Evolutionary conservation across 2,797 vertebrate species (phyloP).

Genomic region (Miichthys miiuy): DNA sequence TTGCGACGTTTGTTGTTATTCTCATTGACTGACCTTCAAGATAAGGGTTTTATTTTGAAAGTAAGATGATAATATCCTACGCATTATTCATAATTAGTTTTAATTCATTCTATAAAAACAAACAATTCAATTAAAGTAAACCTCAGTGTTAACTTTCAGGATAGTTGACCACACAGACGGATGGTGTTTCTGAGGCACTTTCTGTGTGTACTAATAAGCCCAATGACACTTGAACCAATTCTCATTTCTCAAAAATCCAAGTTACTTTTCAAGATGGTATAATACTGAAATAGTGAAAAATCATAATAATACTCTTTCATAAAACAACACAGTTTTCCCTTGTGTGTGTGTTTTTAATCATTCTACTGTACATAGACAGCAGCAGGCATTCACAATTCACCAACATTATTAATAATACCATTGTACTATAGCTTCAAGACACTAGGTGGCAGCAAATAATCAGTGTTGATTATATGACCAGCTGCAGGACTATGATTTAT

Average conservation of each 20-base stretch:
- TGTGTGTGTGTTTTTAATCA: background rate
- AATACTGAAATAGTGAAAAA: background rate
- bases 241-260: background rate
- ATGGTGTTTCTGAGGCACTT: background rate
- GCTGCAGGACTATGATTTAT: background rate
- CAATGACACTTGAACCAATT: background rate
- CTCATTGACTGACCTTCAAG: background rate
- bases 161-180: background rate
- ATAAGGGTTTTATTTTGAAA: background rate
- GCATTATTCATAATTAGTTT: background rate
- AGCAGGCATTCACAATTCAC: background rate
- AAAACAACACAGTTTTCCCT: background rate
- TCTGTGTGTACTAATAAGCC: too few species aligned
- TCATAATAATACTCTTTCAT: background rate
- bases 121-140: background rate
- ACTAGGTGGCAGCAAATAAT: conserved; percentile 67
- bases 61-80: background rate
- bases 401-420: too few species aligned
- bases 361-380: background rate
- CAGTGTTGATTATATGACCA: background rate
- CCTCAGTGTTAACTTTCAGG: background rate
- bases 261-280: background rate
- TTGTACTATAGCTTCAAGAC: conserved; percentile 29
- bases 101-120: background rate
- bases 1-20: background rate